Evolutionary conservation across 2,888 invertebrate genomes (phyloP).

Genomic region (Cephus spinipes): DNA sequence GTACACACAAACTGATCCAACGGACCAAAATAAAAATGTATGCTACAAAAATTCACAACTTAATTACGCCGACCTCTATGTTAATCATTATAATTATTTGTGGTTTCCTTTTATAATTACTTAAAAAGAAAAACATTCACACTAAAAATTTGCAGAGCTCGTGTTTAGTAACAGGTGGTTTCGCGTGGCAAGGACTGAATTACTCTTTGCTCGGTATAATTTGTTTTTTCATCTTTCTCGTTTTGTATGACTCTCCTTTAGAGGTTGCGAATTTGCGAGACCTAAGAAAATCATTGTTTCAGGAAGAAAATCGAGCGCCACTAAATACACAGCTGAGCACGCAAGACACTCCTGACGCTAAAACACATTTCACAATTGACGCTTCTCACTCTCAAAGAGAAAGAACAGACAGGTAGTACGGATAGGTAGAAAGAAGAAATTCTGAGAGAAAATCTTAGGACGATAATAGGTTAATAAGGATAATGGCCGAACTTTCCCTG

Average conservation of each 20-base stretch:
- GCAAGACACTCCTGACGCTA: neutral
- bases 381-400: neutral
- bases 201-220: neutral
- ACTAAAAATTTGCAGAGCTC: conserved; percentile 46
- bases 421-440: neutral
- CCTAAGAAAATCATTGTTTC: neutral
- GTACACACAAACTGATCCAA: conserved; percentile 49
- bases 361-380: neutral
- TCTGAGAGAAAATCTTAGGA: neutral
- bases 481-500: neutral
- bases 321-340: neutral
- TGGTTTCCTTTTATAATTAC: conserved; percentile 38
- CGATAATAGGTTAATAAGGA: neutral
- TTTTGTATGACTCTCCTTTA: neutral
- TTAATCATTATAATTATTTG: conserved; percentile 50
- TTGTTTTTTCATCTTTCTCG: neutral
- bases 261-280: neutral
- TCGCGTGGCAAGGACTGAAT: neutral
- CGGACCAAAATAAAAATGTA: conserved; percentile 51
- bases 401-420: neutral
- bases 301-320: neutral
- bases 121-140: conserved; percentile 49
- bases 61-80: conserved; percentile 51
- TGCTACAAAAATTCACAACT: conserved; percentile 57
- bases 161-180: conserved; percentile 1